Base-by-base conservation (phyloP, 1,140 invertebrate species). In the Rhynchophorus ferrugineus region DNA sequence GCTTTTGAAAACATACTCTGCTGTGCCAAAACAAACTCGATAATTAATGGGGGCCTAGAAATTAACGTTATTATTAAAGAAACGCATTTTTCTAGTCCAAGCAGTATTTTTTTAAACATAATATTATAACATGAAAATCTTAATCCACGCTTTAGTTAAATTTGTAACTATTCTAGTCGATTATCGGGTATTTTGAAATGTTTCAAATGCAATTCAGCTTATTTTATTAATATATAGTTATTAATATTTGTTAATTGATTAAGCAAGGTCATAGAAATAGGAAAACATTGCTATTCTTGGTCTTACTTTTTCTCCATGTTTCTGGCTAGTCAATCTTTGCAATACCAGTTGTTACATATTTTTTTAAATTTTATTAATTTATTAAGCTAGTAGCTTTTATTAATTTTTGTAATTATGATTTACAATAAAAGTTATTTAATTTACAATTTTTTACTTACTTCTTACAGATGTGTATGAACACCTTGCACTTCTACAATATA, bases 1-100 rank as follows among this genome's bases (percentile, higher is more conserved):
- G 1, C 42, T 61, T 13, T 50, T 56, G 18, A 59, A 59, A 35
- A 41, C 46, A 5, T 56, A 56, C 19, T 59, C 58, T 6, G 57
- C 57, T 6, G 55, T 57, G 24, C 58, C 60, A 49, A 60, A 59
- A 37, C 47, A 56, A 42, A 47, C 44, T n/a, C 36, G 51, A 54
- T 54, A 54, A 47, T 20, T 11, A 13, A 39, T 48, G 2, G 0
- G 35, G 8, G 24, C 16, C 39, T n/a, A 19, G 21, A 24, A 2
- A n/a, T 19, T 44, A 19, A 3, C 1, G 3, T 14, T 11, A 14
- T 13, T 19, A n/a, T 24, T 24, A 16, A 3, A 44, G 21, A 17
- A 3, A 8, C 18, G 29, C n/a, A 3, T 14, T 19, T 21, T 44
- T 44, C 41, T 44, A 44, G 41, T 44, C 41, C 13, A 19, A 24